phyloP scores from a whole-genome alignment of 2,888 invertebrate genomes.

The Limnephilus rhombicus region DNA sequence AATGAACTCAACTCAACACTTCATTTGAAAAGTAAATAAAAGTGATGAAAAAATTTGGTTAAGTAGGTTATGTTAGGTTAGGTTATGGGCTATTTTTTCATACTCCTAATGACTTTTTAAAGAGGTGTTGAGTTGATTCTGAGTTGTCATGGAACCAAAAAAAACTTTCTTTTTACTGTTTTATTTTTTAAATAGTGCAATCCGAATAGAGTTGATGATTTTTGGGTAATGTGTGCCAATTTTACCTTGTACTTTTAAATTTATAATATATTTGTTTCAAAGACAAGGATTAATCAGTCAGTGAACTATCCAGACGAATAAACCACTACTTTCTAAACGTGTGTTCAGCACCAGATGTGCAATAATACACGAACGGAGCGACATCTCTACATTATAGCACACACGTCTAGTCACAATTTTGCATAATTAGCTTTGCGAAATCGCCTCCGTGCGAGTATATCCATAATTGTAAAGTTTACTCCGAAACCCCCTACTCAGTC shows the following conservation, averaged over 20 bases:
- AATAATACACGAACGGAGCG: conserved; percentile 37
- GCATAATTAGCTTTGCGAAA: conserved; percentile 66
- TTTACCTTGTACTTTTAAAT: background rate
- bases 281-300: background rate
- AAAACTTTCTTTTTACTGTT: too few species aligned
- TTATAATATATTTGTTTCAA: background rate
- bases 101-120: too few species aligned
- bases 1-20: too few species aligned
- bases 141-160: too few species aligned
- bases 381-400: conserved; percentile 49
- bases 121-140: too few species aligned
- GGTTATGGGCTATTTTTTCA: too few species aligned
- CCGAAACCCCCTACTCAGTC: conserved; percentile 54
- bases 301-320: background rate
- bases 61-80: too few species aligned
- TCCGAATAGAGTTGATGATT: too few species aligned
- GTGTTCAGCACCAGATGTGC: conserved; percentile 24
- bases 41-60: too few species aligned
- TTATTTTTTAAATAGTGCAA: too few species aligned
- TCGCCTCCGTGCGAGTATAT: conserved; percentile 65
- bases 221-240: background rate
- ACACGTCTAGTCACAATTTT: conserved; percentile 57
- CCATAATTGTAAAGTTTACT: conserved; percentile 66
- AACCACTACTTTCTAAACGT: background rate
- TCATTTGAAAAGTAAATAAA: too few species aligned